phyloP scores from a whole-genome alignment of 2,888 invertebrate species.

The Pyrochroa serraticornis region DNA sequence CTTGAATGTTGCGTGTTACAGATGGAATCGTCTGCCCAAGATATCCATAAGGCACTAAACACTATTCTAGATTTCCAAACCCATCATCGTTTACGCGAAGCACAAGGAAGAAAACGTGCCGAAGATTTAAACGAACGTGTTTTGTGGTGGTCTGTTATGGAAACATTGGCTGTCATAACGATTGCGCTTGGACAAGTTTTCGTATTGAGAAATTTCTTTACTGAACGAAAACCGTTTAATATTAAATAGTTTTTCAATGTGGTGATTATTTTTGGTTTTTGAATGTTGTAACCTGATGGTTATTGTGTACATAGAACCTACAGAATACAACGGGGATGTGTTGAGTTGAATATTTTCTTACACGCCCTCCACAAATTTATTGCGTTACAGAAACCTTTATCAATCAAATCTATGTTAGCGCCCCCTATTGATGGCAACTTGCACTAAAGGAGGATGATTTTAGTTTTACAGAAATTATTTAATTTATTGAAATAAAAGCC shows the following conservation, averaged over 20 bases:
- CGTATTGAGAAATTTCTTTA: slow-evolving; percentile 90
- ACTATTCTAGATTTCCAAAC: slow-evolving; percentile 95
- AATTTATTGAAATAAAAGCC: too few relatives aligned
- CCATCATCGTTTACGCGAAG: slow-evolving; percentile 92
- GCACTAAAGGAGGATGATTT: too few relatives aligned
- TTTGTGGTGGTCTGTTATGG: slow-evolving; percentile 89
- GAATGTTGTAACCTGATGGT: too few relatives aligned
- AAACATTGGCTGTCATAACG: slow-evolving; percentile 82
- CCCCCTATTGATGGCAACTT: too few relatives aligned
- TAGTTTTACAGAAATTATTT: too few relatives aligned
- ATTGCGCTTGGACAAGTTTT: slow-evolving; percentile 92
- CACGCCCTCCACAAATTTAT: too few relatives aligned
- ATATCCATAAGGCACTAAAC: slow-evolving; percentile 87
- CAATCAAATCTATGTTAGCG: too few relatives aligned
- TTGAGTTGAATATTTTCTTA: too few relatives aligned
- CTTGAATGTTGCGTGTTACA: slow-evolving; percentile 55
- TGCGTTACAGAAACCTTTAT: too few relatives aligned
- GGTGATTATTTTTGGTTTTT: too few relatives aligned
- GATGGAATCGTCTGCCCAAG: slow-evolving; percentile 92
- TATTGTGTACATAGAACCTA: too few relatives aligned
- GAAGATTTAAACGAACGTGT: slow-evolving; percentile 96
- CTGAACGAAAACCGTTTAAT: slow-evolving; percentile 68
- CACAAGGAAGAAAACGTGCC: slow-evolving; percentile 92
- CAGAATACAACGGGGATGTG: too few relatives aligned
- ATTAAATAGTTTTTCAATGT: slow-evolving; percentile 20